A percentile compares a stretch with the other conserved stretches of the same genome.
Conservation (phyloP, 1,140 invertebrate species). For the Drosophila busckii region DNA sequence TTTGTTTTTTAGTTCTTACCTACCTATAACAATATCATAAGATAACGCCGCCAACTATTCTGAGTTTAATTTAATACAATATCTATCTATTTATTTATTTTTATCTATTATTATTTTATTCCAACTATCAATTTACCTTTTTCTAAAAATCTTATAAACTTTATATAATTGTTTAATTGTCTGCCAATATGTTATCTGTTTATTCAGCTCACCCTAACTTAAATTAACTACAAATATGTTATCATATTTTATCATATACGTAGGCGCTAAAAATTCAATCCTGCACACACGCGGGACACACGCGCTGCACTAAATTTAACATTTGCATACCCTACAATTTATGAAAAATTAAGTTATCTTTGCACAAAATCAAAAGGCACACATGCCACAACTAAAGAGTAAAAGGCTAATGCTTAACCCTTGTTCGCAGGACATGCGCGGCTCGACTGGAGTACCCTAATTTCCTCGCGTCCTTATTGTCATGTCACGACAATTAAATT, state of each 20-base stretch:
- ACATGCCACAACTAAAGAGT: slow-evolving; percentile 43
- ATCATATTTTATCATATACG: slow-evolving; percentile 66
- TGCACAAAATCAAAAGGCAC: slow-evolving; percentile 58
- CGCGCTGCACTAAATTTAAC: slow-evolving; percentile 37
- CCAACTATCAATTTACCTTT: no score
- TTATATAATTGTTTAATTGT: no score
- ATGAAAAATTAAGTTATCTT: slow-evolving; percentile 47
- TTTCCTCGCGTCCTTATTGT: slow-evolving; percentile 66
- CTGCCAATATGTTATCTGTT: no score
- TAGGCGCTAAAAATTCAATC: slow-evolving; percentile 46
- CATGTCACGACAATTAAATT: slow-evolving; percentile 74
- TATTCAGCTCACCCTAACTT: slow-evolving; percentile 19
- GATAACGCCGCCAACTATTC: no score
- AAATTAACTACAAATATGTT: slow-evolving; percentile 57
- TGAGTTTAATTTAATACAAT: no score
- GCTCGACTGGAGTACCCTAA: slow-evolving; percentile 54
- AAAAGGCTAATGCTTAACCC: slow-evolving; percentile 18
- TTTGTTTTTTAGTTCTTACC: no score
- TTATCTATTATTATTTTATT: no score
- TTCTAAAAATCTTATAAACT: no score
- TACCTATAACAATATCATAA: no score
- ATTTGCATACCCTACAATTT: slow-evolving; percentile 74
- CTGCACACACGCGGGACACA: slow-evolving; percentile 37
- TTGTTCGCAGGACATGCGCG: slow-evolving; percentile 6
- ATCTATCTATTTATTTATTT: no score